These are phyloP conservation scores for Microtus richardsoni DNA, from an alignment of 2,113 vertebrate species.

Conservation along the genomic window DNA sequence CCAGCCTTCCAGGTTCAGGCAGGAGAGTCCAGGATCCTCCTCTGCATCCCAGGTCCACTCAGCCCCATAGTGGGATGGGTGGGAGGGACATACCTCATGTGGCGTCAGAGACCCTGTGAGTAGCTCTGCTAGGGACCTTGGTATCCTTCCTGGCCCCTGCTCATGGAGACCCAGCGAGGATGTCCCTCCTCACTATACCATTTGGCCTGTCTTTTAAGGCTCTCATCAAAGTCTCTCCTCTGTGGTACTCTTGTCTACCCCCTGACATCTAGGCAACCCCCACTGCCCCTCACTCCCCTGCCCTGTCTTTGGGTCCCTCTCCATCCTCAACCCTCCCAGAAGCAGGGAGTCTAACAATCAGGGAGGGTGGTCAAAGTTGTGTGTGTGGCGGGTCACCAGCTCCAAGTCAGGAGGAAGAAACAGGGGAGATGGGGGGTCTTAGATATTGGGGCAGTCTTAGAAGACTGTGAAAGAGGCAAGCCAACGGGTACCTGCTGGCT, in stretches of 20 bases:
- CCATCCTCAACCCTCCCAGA: not conserved
- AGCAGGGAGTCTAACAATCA: not conserved
- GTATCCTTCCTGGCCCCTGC: too few species aligned
- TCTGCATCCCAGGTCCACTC: not conserved
- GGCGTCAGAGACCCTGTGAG: not conserved
- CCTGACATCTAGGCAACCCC: accelerated
- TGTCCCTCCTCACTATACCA: not conserved
- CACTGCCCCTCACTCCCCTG: not conserved
- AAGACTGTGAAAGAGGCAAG: not conserved
- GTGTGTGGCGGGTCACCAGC: too few species aligned
- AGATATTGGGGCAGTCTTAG: accelerated
- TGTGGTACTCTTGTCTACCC: not conserved
- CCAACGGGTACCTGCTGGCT: accelerated
- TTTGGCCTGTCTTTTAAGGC: not conserved
- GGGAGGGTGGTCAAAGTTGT: not conserved
- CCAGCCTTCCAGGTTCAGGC: not conserved
- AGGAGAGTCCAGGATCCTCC: not conserved
- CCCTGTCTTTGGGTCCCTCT: not conserved
- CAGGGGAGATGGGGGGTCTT: accelerated
- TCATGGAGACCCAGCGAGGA: not conserved
- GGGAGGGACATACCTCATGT: not conserved
- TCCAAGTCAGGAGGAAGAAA: too few species aligned
- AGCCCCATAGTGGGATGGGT: too few species aligned
- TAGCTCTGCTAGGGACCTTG: not conserved
- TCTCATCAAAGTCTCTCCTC: not conserved